A percentile compares a stretch with the other conserved stretches of the same genome.
Conservation (phyloP, 1,140 invertebrate genomes). For the Drosophila busckii region DNA sequence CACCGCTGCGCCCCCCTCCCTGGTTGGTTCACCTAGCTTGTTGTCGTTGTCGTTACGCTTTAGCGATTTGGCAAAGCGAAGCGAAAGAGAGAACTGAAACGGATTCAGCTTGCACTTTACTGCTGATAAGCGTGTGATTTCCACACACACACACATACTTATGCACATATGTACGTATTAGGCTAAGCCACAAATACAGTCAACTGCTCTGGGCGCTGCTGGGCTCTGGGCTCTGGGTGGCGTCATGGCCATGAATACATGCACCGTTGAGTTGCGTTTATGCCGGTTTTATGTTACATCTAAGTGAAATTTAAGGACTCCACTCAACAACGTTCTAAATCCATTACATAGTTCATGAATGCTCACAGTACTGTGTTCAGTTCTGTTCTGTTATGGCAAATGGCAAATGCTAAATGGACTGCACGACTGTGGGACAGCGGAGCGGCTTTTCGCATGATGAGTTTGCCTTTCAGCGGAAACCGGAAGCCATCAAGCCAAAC, state of each 20-base stretch:
- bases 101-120: conserved; percentile 74
- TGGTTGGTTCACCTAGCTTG: conserved; percentile 28
- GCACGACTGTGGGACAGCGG: too few species aligned
- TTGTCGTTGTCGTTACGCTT: conserved; percentile 68
- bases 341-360: conserved; percentile 54
- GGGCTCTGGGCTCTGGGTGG: too few species aligned
- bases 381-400: conserved; percentile 7
- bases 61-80: conserved; percentile 61
- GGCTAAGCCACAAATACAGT: conserved; percentile 8
- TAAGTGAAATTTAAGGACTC: conserved; percentile 77
- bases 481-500: conserved; percentile 62
- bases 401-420: too few species aligned
- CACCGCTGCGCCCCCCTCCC: background rate
- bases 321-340: conserved; percentile 63
- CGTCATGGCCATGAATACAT: conserved; percentile 69
- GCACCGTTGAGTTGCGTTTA: conserved; percentile 71
- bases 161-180: conserved; percentile 2
- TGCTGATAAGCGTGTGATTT: conserved; percentile 74
- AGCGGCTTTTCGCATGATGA: conserved; percentile 59
- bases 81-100: conserved; percentile 22
- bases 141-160: conserved; percentile 27
- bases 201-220: too few species aligned
- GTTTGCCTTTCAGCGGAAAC: conserved; percentile 65
- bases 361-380: background rate
- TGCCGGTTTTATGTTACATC: conserved; percentile 73